Base-by-base conservation (phyloP, 2,888 invertebrate genomes). In the Xestia xanthographa region DNA sequence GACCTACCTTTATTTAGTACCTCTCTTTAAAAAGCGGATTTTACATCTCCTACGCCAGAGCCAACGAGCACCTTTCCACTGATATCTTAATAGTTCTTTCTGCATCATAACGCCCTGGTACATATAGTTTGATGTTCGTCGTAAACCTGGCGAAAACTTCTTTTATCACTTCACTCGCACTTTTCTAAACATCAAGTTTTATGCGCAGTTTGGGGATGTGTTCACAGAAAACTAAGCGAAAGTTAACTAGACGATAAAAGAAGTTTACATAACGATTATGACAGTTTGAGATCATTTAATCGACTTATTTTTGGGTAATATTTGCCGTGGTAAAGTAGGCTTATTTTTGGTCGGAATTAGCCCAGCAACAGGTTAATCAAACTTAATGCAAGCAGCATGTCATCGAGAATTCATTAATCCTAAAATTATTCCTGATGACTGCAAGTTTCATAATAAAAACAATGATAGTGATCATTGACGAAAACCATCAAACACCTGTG, bases 61-160 rank as follows among this genome's bases (percentile, higher is more conserved):
- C 48, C 65, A 77, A 65, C 48, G 74, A 83, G 50, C 83, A 77
- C 75, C 69, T 82, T 75, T 58, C 45, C 38, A 70, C 48, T 71
- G 83, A 83, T 83, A 83, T 83, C 83, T 80, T 74, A 83, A 83
- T 74, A 83, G 80, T 74, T 83, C 58, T 66, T 86, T 80, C 70
- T 77, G 74, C 79, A 65, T 83, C 87, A 84, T 87, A 82, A 75
- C 77, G 60, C 86, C 85, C 85, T 87, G 67, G 83, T 83, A 87
- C 83, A 78, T 86, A 83, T 79, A 87, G 82, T 86, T 87, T 88
- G 82, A 88, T 88, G 85, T 71, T 63, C 78, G 79, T 82, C 87
- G 69, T 88, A 88, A 88, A 88, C 78, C 83, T 83, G 80, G 63
- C 72, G 75, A 84, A 86, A 85, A 73, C 43, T 86, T 87, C 85